Evolutionary conservation across 2,113 vertebrate species (phyloP), one percentile per base, ranked within the genome.

Genomic region (Equus quagga): DNA sequence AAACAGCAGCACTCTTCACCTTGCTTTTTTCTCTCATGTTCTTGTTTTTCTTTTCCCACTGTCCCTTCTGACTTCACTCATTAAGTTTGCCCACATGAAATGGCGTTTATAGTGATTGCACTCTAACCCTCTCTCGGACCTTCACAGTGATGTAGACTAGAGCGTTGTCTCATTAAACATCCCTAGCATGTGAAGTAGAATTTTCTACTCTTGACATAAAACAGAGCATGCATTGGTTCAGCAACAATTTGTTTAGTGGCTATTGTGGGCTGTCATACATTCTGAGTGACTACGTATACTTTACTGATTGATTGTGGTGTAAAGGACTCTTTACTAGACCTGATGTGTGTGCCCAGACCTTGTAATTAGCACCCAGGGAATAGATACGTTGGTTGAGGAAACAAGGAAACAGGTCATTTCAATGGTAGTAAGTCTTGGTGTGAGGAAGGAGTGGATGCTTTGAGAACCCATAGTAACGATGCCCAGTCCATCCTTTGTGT

Each of bases 201-300:
- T 49, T 60, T 72, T 36, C 15, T 46, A 3, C 24, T 76, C 24
- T 56, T 60, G 44, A 89, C 51, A 36, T 67, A 13, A 62, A 76
- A 36, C 46, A 18, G 23, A 46, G 11, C 4, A 51, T 75, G 24
- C 6, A 13, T 10, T 84, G 36, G 26, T 64, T 81, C 36, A 75
- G 13, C 46, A 87, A 2, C 19, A 79, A 6, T n/a, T 28, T 82
- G 69, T 36, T 79, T 44, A 86, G 31, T 64, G 51, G 24, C 36
- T 18, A 0, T 28, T 65, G 19, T 0, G 23, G 44, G 36, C 26
- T 88, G 0, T 26, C 67, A 4, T 31, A 41, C 3, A 8, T 58
- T n/a, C 58, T 73, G n/a, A 94, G 62, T 79, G 82, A 44, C 46
- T 65, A 0, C 11, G 2, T 41, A 6, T 65, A 26, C 17, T 64